Conservation (phyloP, 2,888 invertebrate genomes). For the Leptinotarsa haldemani region DNA sequence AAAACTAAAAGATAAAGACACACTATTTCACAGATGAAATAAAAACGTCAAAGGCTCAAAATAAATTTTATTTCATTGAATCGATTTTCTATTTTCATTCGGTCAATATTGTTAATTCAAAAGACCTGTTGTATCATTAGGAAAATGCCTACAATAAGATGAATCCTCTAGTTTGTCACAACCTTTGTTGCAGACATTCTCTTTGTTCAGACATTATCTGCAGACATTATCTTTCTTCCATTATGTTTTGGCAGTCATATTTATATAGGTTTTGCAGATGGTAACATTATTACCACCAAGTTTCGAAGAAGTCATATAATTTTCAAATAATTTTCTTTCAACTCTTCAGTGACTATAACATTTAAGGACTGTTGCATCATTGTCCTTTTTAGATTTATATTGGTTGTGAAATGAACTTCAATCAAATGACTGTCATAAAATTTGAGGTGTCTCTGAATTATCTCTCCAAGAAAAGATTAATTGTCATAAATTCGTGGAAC, state of each 20-base stretch:
- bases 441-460: not conserved
- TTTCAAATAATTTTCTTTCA: not conserved
- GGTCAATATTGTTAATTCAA: too few relatives aligned
- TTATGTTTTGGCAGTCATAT: conserved; percentile 1
- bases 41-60: too few relatives aligned
- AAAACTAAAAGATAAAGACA: too few relatives aligned
- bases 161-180: too few relatives aligned
- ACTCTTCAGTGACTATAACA: not conserved
- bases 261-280: not conserved
- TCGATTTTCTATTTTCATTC: too few relatives aligned
- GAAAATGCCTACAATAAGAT: too few relatives aligned
- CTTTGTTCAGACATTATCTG: too few relatives aligned
- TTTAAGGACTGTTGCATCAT: not conserved
- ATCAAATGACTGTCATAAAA: not conserved
- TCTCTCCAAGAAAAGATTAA: not conserved
- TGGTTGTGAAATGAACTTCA: not conserved
- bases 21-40: too few relatives aligned
- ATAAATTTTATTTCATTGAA: too few relatives aligned
- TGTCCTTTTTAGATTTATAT: not conserved
- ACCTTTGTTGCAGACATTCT: too few relatives aligned
- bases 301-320: not conserved
- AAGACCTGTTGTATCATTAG: too few relatives aligned
- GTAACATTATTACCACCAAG: not conserved
- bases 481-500: too few relatives aligned
- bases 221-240: not conserved